phyloP scores from a whole-genome alignment of 1,140 invertebrate species.

The Cherax destructor region DNA sequence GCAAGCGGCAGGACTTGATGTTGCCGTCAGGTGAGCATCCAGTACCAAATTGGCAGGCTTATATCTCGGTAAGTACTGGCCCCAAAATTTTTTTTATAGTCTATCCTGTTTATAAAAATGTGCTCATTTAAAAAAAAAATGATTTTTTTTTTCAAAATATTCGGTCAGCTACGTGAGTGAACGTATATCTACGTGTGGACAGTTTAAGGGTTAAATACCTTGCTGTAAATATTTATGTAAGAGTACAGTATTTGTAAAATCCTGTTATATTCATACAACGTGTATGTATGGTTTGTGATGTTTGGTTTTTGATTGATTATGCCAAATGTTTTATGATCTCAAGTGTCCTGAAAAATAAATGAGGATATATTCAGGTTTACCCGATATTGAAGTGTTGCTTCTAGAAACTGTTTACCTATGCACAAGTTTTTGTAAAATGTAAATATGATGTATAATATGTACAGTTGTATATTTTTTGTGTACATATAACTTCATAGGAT shows the following conservation, averaged over 20 bases:
- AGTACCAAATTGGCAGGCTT: too few species aligned
- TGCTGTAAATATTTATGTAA: too few species aligned
- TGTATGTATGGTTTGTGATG: background rate
- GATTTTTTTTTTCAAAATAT: too few species aligned
- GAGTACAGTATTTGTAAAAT: background rate
- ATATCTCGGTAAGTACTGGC: too few species aligned
- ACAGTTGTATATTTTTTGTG: conserved; percentile 2
- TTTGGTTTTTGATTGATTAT: conserved; percentile 1
- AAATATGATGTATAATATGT: conserved; percentile 8
- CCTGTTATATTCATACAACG: background rate
- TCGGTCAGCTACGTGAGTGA: too few species aligned
- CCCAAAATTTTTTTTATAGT: too few species aligned
- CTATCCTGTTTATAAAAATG: too few species aligned
- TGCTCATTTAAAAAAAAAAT: too few species aligned
- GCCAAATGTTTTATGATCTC: conserved; percentile 12
- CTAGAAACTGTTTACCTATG: background rate
- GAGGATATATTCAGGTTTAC: background rate
- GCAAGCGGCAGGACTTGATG: too few species aligned
- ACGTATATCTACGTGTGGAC: too few species aligned
- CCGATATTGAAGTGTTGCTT: background rate
- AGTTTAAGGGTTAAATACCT: too few species aligned
- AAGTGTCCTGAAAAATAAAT: background rate
- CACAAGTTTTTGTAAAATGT: background rate
- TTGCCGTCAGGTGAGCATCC: too few species aligned
- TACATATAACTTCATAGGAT: background rate